A percentile compares a stretch with the other conserved stretches of the same genome.
phyloP scores from a whole-genome alignment of 2,113 vertebrate species.

The Picathartes gymnocephalus region DNA sequence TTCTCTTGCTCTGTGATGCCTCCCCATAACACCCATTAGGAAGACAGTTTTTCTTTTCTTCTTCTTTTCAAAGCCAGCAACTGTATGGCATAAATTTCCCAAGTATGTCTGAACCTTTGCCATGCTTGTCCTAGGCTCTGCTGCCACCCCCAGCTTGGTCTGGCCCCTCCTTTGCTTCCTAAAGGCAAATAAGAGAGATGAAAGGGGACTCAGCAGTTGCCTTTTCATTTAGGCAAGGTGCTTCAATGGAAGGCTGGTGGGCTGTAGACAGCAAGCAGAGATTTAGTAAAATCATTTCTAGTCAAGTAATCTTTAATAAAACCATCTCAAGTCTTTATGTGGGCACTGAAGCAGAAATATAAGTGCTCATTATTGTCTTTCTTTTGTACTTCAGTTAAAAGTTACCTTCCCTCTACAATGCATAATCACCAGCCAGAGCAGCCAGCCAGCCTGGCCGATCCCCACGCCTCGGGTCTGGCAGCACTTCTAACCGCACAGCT shows the following conservation, averaged over 20 bases:
- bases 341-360: not conserved
- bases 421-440: conserved; percentile 13
- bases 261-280: not conserved
- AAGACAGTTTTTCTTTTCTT: conserved; percentile 3
- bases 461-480: not conserved
- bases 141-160: not conserved
- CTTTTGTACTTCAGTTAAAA: conserved; percentile 50
- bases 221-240: not conserved
- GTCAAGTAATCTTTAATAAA: conserved; percentile 19
- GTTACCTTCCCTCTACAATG: not conserved
- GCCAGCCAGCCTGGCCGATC: not conserved
- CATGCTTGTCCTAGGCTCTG: not conserved
- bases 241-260: not conserved
- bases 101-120: not conserved
- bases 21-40: not conserved
- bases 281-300: conserved; percentile 25
- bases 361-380: conserved; percentile 1
- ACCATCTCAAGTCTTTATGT: not conserved
- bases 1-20: not conserved
- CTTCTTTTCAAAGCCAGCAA: not conserved
- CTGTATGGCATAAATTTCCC: not conserved
- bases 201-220: not conserved
- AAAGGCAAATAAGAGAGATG: not conserved
- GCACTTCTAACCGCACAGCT: not conserved
- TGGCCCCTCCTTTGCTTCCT: not conserved